These are phyloP conservation scores for Leucosticte australis DNA, from an alignment of 2,113 vertebrate species.

Conservation along the genomic window DNA sequence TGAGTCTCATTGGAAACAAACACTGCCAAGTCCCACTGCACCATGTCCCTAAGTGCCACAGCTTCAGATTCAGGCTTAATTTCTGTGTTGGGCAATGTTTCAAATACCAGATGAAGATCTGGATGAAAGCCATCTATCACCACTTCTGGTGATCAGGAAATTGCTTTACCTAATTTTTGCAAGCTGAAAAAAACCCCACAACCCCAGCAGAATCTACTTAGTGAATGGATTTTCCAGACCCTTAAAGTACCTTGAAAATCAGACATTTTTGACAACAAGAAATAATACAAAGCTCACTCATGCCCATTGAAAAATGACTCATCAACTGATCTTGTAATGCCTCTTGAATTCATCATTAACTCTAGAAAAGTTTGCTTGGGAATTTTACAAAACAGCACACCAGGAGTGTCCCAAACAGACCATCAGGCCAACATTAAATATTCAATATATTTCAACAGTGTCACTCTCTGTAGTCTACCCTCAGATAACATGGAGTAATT, in stretches of 20 bases:
- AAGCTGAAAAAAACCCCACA: accelerated
- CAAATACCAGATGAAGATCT: not conserved
- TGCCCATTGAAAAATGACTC: not conserved
- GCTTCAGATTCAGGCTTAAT: not conserved
- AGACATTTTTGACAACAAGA: not conserved
- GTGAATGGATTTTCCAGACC: not conserved
- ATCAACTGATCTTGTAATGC: not conserved
- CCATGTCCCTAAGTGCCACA: not conserved
- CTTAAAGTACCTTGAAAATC: not conserved
- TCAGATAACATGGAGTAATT: not conserved
- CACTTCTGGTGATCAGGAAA: not conserved
- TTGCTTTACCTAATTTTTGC: not conserved
- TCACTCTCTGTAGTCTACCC: not conserved
- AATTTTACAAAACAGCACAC: not conserved
- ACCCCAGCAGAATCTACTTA: not conserved
- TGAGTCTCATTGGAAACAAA: not conserved
- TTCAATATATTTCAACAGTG: not conserved
- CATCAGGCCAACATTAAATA: not conserved
- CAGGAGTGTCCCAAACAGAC: not conserved
- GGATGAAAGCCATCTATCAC: not conserved
- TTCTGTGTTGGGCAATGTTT: not conserved
- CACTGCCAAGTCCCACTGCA: not conserved
- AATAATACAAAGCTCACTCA: not conserved
- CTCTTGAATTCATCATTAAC: not conserved
- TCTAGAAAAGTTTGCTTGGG: not conserved